Base-by-base conservation (phyloP, 2,888 invertebrate species). In the Eupithecia subfuscata region DNA sequence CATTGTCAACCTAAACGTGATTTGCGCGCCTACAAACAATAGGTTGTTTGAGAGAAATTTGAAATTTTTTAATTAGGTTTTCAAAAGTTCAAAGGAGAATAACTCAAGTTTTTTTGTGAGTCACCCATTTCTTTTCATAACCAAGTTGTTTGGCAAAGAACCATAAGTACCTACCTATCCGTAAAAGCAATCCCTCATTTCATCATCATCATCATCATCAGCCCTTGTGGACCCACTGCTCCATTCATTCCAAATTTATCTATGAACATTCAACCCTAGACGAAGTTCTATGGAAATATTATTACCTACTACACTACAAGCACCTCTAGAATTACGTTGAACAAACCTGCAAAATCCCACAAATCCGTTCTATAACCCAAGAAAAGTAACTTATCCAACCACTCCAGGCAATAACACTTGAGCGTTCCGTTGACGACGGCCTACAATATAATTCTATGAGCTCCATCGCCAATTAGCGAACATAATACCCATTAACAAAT, bases 401-500 rank as follows among this genome's bases (percentile, higher is more conserved):
- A 18, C 34, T 68, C 68, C 43, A 68, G 37, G 7, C 25, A 68
- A 45, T 43, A 43, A 40, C 22, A 40, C 22, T 45, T 68, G 25
- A 68, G 40, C 22, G 68, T 45, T 68, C 25, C 68, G 43, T 43
- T 43, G 43, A 43, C 68, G 25, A 67, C 40, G 43, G 22, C 43
- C 68, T 7, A 52, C 40, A 37, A 71, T 67, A 65, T 52, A 71
- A 71, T 67, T 56, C 67, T 60, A 48, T 71, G 45, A 71, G 65
- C 71, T 71, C 65, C n/a, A 40, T 67, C 67, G 67, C 37, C 67
- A 72, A 71, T 72, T 72, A 72, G 67, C 72, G 72, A 34, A 40
- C 67, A 67, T 67, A 67, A 67, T 72, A 52, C 67, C 72, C 67
- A 71, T 64, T 71, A 34, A 65, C 74, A 76, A 76, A 74, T 76